Conservation (phyloP, 1,140 invertebrate genomes). For the Listronotus bonariensis region DNA sequence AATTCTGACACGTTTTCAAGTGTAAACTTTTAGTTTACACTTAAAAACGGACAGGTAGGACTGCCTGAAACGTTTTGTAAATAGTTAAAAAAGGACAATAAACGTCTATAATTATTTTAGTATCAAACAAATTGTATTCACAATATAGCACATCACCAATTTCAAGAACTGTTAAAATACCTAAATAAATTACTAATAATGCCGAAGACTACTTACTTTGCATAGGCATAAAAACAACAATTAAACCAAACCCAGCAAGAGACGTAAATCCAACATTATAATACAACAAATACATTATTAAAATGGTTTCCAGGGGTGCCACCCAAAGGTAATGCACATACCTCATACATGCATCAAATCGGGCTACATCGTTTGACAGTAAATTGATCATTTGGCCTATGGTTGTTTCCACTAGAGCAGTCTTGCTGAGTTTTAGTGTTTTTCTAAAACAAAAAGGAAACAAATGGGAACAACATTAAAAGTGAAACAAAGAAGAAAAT, state of each 20-base stretch:
- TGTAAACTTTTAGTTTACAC: no score
- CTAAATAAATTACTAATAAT: no score
- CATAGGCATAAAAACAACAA: slow-evolving; percentile 82
- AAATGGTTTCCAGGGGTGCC: slow-evolving; percentile 75
- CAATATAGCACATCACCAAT: no score
- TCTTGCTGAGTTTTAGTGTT: slow-evolving; percentile 66
- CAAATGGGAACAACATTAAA: background rate
- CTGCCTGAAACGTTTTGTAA: no score
- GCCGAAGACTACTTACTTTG: slow-evolving; percentile 64
- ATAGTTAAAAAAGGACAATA: no score
- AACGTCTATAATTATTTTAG: no score
- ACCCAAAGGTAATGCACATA: slow-evolving; percentile 73
- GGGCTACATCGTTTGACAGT: slow-evolving; percentile 80
- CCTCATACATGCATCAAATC: slow-evolving; percentile 70
- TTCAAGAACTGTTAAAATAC: no score
- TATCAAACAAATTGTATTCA: no score
- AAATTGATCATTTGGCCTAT: slow-evolving; percentile 87
- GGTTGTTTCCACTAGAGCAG: slow-evolving; percentile 77
- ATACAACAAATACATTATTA: slow-evolving; percentile 79
- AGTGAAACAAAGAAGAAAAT: background rate
- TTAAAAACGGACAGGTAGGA: no score
- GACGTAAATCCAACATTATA: slow-evolving; percentile 71
- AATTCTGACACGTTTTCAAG: no score
- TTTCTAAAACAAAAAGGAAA: slow-evolving; percentile 60
- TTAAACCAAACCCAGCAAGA: slow-evolving; percentile 74